Conservation (phyloP, 2,797 vertebrate species). For the Schizopygopsis malacanthus region DNA sequence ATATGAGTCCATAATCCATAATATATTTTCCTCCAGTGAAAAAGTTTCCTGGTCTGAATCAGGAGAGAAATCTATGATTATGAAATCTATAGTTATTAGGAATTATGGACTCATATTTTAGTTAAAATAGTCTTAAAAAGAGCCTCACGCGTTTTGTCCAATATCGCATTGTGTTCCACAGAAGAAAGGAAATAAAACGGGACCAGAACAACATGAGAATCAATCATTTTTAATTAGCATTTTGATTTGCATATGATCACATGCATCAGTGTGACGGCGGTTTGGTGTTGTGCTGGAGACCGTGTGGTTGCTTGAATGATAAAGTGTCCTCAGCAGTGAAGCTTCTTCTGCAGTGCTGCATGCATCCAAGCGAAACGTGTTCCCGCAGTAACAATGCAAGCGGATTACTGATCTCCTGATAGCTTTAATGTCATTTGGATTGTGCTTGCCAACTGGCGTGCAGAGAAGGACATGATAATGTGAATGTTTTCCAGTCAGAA, state of each 20-base stretch:
- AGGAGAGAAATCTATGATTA: too few species aligned
- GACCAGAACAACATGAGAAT: not conserved
- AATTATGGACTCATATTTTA: too few species aligned
- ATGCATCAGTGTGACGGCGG: not conserved
- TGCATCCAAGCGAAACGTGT: not conserved
- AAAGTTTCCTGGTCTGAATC: too few species aligned
- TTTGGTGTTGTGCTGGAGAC: not conserved
- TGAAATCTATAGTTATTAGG: too few species aligned
- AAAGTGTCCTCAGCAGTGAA: not conserved
- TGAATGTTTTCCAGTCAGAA: constrained; percentile 19
- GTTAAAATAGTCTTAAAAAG: too few species aligned
- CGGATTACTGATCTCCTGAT: constrained; percentile 21
- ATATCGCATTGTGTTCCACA: not conserved
- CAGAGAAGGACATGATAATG: constrained; percentile 1
- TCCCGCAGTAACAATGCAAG: not conserved
- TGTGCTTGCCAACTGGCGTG: not conserved
- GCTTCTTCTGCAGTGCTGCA: not conserved
- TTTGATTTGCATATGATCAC: not conserved
- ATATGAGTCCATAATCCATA: too few species aligned
- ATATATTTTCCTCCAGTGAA: too few species aligned
- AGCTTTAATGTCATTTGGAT: not conserved
- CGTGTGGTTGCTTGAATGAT: not conserved
- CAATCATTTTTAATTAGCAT: not conserved
- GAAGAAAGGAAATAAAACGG: not conserved
- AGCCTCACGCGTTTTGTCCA: not conserved